Evolutionary conservation across 2,888 invertebrate genomes (phyloP), one percentile per base, ranked within the genome.

Genomic region (Noctua janthe): DNA sequence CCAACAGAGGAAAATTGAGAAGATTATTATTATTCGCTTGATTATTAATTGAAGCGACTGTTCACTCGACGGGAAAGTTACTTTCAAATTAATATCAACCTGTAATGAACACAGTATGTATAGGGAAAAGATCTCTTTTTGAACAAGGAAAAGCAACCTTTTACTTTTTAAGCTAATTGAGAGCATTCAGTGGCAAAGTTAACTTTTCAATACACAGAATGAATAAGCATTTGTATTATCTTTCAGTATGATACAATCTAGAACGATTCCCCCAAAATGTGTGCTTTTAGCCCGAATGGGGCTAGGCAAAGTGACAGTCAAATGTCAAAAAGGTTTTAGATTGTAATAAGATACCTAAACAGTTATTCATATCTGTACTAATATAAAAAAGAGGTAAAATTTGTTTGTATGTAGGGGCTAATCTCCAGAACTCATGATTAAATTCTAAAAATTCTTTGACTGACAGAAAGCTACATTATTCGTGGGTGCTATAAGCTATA

Each of bases 11-110:
- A 70, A 51, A 15, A 49, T 79, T 71, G 35, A 56, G 35, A 51
- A 84, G 64, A 79, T 79, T 71, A 66, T 70, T 70, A 78, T 71
- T 62, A 84, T 84, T 84, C 51, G 51, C 35, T 29, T 77, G n/a
- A 77, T 80, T 83, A 76, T 80, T 83, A 67, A 76, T 20, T 79
- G 47, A 78, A 69, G 51, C 69, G 29, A 69, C 59, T 35, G 39
- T 15, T 35, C 20, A 23, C 59, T 47, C n/a, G 29, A 10, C n/a
- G 54, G 35, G 13, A 23, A 76, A 7, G 17, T 56, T 56, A 49
- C 66, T 80, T 51, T 66, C 35, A 23, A 75, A 82, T 64, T 75
- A 76, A 23, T 83, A 75, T 76, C n/a, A n/a, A 75, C 35, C 64
- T 82, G 23, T 49, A 49, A 64, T 64, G n/a, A 64, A 39, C n/a